Conservation (phyloP, 2,797 vertebrate genomes). For the Enteromius unitaeniatus region DNA sequence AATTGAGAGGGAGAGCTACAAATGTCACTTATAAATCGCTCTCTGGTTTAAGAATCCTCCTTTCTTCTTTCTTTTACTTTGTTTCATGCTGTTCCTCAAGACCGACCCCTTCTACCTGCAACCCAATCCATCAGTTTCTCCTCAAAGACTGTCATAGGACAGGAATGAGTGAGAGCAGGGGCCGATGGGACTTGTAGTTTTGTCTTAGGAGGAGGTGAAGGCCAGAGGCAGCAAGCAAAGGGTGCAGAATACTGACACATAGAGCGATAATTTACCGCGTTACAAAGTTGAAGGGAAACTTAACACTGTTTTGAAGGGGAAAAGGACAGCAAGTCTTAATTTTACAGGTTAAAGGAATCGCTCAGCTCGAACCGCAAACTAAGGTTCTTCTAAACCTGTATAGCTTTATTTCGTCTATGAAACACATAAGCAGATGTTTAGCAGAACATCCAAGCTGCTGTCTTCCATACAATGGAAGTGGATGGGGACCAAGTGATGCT, state of each 20-base stretch:
- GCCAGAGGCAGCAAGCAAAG: conserved; percentile 44
- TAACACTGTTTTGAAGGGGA: conserved; percentile 23
- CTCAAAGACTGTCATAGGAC: conserved; percentile 54
- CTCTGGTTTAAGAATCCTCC: not conserved
- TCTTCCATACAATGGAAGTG: not conserved
- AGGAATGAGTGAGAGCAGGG: conserved; percentile 46
- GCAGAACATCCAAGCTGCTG: not conserved
- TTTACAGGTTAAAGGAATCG: conserved; percentile 48
- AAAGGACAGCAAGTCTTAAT: conserved; percentile 20
- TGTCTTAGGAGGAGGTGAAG: conserved; percentile 12
- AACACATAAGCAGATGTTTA: conserved; percentile 16
- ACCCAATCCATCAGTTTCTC: conserved; percentile 42
- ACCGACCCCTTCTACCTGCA: conserved; percentile 9
- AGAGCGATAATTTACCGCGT: conserved; percentile 38
- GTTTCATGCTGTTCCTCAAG: conserved; percentile 38
- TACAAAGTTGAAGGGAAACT: conserved; percentile 25
- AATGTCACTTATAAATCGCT: not conserved
- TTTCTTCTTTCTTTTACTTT: conserved; percentile 20
- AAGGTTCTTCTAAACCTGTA: not conserved
- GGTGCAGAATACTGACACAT: conserved; percentile 38
- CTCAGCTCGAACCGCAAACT: not conserved
- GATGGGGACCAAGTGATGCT: not conserved
- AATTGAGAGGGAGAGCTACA: conserved; percentile 31
- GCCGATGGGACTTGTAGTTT: conserved; percentile 47
- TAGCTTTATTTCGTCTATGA: not conserved